Evolutionary conservation across 2,888 invertebrate species (phyloP).

Genomic region (Bimastos eiseni): DNA sequence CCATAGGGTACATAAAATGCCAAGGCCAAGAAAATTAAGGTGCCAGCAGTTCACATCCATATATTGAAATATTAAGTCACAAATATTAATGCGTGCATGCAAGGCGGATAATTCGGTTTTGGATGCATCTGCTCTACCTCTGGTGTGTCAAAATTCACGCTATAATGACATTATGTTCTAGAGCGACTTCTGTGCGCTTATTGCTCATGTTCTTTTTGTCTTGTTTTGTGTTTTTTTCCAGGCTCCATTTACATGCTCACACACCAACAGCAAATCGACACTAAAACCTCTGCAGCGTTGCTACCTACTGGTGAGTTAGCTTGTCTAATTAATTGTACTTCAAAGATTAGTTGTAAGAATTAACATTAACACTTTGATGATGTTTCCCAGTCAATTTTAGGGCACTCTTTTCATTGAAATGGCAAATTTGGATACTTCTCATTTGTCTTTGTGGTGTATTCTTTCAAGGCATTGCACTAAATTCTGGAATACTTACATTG

Average conservation of each 20-base stretch:
- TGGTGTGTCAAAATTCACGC: neutral
- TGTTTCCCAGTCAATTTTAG: too few species aligned
- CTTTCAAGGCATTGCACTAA: too few species aligned
- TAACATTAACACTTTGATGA: too few species aligned
- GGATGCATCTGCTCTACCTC: neutral
- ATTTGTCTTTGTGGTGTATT: too few species aligned
- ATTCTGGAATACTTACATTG: too few species aligned
- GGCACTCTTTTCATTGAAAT: too few species aligned
- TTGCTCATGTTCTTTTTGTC: neutral
- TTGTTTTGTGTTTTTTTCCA: neutral
- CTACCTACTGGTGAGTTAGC: neutral
- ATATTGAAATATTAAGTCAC: too few species aligned
- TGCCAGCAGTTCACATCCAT: too few species aligned
- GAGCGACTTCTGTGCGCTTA: neutral
- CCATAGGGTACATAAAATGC: too few species aligned
- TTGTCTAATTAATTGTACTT: neutral
- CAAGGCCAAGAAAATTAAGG: too few species aligned
- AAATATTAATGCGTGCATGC: too few species aligned
- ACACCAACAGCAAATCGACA: neutral
- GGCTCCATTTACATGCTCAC: constrained; percentile 9
- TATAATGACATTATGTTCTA: neutral
- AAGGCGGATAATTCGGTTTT: neutral
- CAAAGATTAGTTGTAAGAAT: neutral
- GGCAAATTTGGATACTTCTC: too few species aligned
- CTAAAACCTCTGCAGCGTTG: neutral